These are phyloP conservation scores for Triops cancriformis DNA, from an alignment of 1,140 invertebrate species.

Conservation along the genomic window DNA sequence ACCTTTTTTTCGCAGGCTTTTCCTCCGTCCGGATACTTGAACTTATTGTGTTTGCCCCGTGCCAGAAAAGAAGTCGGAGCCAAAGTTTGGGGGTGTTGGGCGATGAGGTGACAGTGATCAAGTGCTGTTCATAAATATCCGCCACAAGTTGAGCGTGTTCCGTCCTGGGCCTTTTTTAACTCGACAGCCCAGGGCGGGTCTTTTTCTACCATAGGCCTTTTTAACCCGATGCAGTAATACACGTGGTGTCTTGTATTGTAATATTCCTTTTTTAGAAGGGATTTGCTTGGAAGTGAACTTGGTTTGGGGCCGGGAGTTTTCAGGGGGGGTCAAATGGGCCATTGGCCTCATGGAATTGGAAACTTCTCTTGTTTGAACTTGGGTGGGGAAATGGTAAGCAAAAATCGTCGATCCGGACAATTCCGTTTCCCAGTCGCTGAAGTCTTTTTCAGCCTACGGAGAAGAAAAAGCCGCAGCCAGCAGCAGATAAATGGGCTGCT, in stretches of 20 bases:
- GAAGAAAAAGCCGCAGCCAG: neutral
- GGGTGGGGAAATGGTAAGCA: too few relatives aligned
- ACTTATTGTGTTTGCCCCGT: neutral
- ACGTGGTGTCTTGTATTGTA: neutral
- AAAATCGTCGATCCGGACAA: neutral
- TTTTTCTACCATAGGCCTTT: neutral
- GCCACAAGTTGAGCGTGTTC: neutral
- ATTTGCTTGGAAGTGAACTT: neutral
- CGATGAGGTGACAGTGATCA: conserved; percentile 3
- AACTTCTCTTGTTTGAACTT: neutral
- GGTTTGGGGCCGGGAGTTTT: neutral
- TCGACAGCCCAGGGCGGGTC: neutral
- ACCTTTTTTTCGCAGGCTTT: neutral
- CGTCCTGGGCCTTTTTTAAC: neutral
- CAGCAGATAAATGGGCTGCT: neutral
- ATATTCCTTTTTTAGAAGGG: neutral
- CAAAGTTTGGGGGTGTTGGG: neutral
- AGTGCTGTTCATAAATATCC: conserved; percentile 1
- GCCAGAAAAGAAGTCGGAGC: neutral
- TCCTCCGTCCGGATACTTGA: neutral
- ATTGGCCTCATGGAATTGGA: neutral
- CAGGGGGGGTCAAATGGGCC: neutral
- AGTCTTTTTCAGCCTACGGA: neutral
- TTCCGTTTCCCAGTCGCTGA: neutral
- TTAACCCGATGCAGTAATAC: neutral